Conservation (phyloP, 2,113 vertebrate genomes). For the Menidia beryllina region DNA sequence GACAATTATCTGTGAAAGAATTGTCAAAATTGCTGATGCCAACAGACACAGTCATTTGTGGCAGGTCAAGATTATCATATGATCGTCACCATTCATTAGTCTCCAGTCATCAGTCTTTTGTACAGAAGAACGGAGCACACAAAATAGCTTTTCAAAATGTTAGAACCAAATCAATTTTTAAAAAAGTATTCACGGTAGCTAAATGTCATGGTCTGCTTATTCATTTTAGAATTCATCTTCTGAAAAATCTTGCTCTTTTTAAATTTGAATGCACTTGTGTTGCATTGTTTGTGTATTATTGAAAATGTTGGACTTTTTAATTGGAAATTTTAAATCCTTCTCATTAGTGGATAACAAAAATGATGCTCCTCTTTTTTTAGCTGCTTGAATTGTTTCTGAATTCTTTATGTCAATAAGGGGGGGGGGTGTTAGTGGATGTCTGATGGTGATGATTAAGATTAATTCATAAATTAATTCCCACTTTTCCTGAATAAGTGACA, state of each 20-base stretch:
- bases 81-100: slow-evolving; percentile 23
- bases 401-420: no score
- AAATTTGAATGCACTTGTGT: slow-evolving; percentile 46
- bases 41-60: slow-evolving; percentile 41
- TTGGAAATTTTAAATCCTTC: background rate
- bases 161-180: slow-evolving; percentile 26
- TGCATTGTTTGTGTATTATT: background rate
- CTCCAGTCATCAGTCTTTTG: slow-evolving; percentile 21
- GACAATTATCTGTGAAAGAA: slow-evolving; percentile 72
- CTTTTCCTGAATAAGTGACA: slow-evolving; percentile 36
- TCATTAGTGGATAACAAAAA: slow-evolving; percentile 4
- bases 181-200: slow-evolving; percentile 15
- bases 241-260: slow-evolving; percentile 48
- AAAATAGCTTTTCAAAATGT: slow-evolving; percentile 28
- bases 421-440: background rate
- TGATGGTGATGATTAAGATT: background rate
- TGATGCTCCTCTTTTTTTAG: background rate
- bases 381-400: background rate
- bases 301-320: background rate
- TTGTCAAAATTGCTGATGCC: slow-evolving; percentile 54
- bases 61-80: slow-evolving; percentile 58
- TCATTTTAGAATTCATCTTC: slow-evolving; percentile 54
- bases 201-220: slow-evolving; percentile 56
- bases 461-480: slow-evolving; percentile 11
- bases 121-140: slow-evolving; percentile 17